Base-by-base conservation (phyloP, 2,113 vertebrate species). In the Aepyceros melampus region DNA sequence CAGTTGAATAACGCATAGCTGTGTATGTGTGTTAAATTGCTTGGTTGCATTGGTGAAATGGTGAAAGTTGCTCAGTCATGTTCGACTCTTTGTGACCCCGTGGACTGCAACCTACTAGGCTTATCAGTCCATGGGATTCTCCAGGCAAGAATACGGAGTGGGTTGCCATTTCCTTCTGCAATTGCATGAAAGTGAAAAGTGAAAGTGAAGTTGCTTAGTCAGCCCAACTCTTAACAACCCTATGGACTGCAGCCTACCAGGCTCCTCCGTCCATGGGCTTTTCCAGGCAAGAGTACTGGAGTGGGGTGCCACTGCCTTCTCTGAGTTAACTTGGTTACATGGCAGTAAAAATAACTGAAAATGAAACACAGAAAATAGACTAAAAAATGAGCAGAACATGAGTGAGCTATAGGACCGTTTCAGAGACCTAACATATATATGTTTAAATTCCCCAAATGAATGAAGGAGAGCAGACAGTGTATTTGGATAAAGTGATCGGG, bases 211-310 rank as follows among this genome's bases (percentile, higher is more conserved):
- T 62, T 0, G 14, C 2, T 62, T 29, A 62, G 29, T 31, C 0
- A 0, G 29, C 2, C 13, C 6, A 0, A 62, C 29, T 31, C 29
- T 62, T 31, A 0, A 0, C 1, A 2, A 62, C 29, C 13, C 29
- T 13, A 7, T 62, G 29, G 60, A 62, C 13, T 62, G 60, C 29
- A 62, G 29, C 29, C 60, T 7, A 31, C 60, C 60, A 31, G 29
- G 60, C 60, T 62, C 29, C 60, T 62, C 29, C 0, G 5, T 62
- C 60, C 60, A 62, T 31, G 29, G 29, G 60, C 15, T 62, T 62
- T 62, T 62, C 60, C 60, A 62, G 60, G 58, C 58, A 62, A 31
- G 29, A 62, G 13, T 14, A 31, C 58, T 62, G 6, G 58, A 62
- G 29, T 31, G 13, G 29, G 13, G 6, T 62, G 58, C 13, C 58